Base-by-base conservation (phyloP, 2,888 invertebrate genomes). In the Stenotaenia linearis region DNA sequence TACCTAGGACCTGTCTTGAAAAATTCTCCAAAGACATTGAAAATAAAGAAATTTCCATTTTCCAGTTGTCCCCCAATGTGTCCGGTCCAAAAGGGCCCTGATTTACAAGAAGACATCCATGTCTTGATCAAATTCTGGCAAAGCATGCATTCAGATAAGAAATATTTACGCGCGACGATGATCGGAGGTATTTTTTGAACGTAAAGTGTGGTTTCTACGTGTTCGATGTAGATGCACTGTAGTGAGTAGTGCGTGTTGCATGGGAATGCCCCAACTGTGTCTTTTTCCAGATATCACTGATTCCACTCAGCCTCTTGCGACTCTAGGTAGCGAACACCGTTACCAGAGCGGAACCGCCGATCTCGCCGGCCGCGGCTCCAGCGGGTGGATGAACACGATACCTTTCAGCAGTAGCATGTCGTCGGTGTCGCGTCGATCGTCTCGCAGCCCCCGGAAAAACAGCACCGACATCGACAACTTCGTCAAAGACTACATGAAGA, bases 301-400 rank as follows among this genome's bases (percentile, higher is more conserved):
- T 25, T 25, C 61, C 10, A 25, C 61, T 25, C 61, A 6, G 61
- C 61, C 61, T 61, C 78, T 50, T 21, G 45, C 78, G 32, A 77
- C 40, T 30, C 15, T 50, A 30, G 79, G 75, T 75, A 23, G 37
- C 23, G 78, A 78, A 12, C 50, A 50, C 25, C 78, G 78, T n/a
- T 50, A 28, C n/a, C 50, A 21, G 1, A 56, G 56, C 28, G 78
- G 78, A n/a, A 40, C 56, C 28, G 23, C 9, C 30, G 69, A 74
- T 37, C 35, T 74, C 23, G 15, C 83, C 83, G 69, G 84, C 84
- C 81, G 86, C 83, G 79, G 87, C 86, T 83, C 82, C 87, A 79
- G 84, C 82, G 96, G 95, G 0, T 97, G 97, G 97, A 96, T 97
- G 82, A 97, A 96, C 85, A 97, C 97, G n/a, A 93, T 96, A 83